Evolutionary conservation across 2,888 invertebrate species (phyloP), one percentile per base, ranked within the genome.

Genomic region (Temnothorax ravouxi): DNA sequence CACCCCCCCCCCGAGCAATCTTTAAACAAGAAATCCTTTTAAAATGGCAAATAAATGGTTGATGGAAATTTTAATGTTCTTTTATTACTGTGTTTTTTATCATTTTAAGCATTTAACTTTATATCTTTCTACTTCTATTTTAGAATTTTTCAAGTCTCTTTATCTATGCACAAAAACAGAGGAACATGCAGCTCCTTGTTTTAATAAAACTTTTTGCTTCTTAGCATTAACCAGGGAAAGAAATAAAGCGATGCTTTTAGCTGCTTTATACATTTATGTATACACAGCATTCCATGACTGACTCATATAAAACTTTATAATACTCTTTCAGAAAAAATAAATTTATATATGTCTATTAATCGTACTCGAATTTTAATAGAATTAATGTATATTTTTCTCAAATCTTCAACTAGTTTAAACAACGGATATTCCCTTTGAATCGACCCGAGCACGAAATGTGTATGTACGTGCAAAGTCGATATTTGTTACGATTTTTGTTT

Each of bases 401-500:
- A 52, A 76, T 52, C 8, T 54, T 3, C 9, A 69, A 69, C 8
- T 69, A 69, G 13, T 56, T 79, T 44, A 1, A 47, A 15, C 34
- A 29, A 69, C 15, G 8, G 18, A 18, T 52, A 56, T 56, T 44
- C 4, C n/a, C 6, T 15, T 44, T 29, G 34, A 56, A 69, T 34
- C 11, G 2, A 11, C 5, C 21, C 25, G 34, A 44, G 11, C 69
- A 21, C 54, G 69, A 44, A 69, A 21, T 21, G 15, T 18, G 21
- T 38, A 21, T 18, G 21, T 38, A 21, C 52, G 41, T n/a, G 25
- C 11, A 11, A 34, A 71, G 11, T 44, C 56, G 21, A 72, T 59
- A 72, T 80, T 80, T 18, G 13, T 44, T 56, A 25, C 56, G n/a
- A 8, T 15, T 44, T 79, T 79, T 79, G 71, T 79, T 79, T 79